Evolutionary conservation across 2,888 invertebrate genomes (phyloP).

Genomic region (Agriopis marginaria): DNA sequence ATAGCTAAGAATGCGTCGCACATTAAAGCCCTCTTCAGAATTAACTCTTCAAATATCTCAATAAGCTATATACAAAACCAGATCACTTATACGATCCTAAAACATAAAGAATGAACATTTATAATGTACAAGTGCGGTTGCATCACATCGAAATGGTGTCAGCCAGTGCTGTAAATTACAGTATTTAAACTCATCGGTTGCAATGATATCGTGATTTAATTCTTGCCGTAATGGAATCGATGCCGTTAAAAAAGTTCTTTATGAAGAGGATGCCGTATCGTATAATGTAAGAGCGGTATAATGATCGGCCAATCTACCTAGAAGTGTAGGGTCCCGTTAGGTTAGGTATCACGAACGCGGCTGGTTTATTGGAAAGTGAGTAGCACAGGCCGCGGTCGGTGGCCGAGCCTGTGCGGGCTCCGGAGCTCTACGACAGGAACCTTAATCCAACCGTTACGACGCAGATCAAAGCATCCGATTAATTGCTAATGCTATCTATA

Average conservation of each 20-base stretch:
- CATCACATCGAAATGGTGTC: conserved; percentile 43
- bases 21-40: conserved; percentile 7
- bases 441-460: conserved; percentile 50
- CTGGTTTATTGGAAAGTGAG: conserved; percentile 83
- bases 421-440: not conserved
- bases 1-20: conserved; percentile 20
- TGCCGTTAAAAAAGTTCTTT: conserved; percentile 43
- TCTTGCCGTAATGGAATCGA: conserved; percentile 40
- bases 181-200: conserved; percentile 44
- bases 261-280: conserved; percentile 44
- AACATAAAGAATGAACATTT: conserved; percentile 17
- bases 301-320: conserved; percentile 67
- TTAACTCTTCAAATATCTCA: conserved; percentile 2
- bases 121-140: conserved; percentile 26
- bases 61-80: conserved; percentile 6
- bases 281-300: conserved; percentile 54
- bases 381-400: conserved; percentile 70
- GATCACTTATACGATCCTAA: conserved; percentile 16
- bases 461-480: conserved; percentile 47
- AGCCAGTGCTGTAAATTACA: conserved; percentile 44
- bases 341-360: conserved; percentile 77
- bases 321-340: conserved; percentile 80
- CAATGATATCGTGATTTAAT: conserved; percentile 46
- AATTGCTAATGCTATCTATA: conserved; percentile 13
- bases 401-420: conserved; percentile 49